These are phyloP conservation scores for Drosophila nigrodunni DNA, from an alignment of 1,140 invertebrate species.

Conservation along the genomic window DNA sequence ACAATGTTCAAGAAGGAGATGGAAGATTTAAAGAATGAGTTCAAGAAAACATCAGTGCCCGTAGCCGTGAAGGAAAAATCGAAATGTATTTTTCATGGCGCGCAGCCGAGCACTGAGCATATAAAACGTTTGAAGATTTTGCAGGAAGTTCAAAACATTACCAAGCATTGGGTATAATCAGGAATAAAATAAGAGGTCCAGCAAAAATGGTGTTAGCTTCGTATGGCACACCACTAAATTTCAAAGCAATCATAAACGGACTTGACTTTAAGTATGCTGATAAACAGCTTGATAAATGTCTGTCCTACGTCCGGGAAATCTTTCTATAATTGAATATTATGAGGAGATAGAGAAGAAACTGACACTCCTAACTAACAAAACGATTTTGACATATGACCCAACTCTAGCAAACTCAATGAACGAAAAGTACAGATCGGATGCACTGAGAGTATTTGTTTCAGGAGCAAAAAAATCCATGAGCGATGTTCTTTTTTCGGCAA, in stretches of 20 bases:
- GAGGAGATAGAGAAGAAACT: conserved; percentile 39
- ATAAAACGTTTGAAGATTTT: too few species aligned
- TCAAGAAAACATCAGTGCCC: too few species aligned
- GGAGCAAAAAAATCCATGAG: conserved; percentile 12
- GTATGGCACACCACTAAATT: conserved; percentile 46
- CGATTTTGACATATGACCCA: neutral
- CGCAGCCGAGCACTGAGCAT: too few species aligned
- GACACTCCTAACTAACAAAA: too few species aligned
- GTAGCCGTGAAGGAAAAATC: too few species aligned
- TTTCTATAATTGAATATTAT: conserved; percentile 26
- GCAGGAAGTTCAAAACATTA: too few species aligned
- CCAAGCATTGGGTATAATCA: too few species aligned
- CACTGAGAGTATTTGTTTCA: conserved; percentile 15
- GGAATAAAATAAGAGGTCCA: too few species aligned
- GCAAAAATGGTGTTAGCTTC: conserved; percentile 46
- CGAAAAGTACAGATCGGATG: conserved; percentile 19
- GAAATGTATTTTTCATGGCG: too few species aligned
- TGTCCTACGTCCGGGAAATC: conserved; percentile 26
- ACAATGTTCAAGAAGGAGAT: too few species aligned
- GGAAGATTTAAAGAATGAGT: too few species aligned
- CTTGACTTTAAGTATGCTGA: conserved; percentile 48
- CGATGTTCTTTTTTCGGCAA: conserved; percentile 34
- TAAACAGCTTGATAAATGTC: conserved; percentile 38
- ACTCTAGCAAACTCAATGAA: conserved; percentile 13
- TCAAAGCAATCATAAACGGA: conserved; percentile 43